Evolutionary conservation across 35 echinoderm and acorn worm genomes (phyloP), one percentile per base, ranked within the genome.

Genomic region (Heliocidaris erythrogramma): DNA sequence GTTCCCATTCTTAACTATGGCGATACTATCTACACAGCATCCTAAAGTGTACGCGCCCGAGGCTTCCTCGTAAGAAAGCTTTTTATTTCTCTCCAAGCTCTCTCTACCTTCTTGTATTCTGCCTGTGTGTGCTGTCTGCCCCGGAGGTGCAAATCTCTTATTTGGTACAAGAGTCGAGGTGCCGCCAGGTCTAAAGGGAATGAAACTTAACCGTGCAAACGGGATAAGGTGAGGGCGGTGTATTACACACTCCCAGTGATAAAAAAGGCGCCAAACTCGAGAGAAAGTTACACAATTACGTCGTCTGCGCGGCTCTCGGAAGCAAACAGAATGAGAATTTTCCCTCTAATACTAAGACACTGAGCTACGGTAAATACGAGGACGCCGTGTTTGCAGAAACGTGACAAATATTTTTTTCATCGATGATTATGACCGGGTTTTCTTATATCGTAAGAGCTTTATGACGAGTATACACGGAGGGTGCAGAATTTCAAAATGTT

Each of bases 211-310:
- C 27, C 65, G 17, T 78, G 65, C 65, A 78, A 78, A n/a, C 5
- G 65, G 65, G 65, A 78, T 78, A n/a, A n/a, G 65, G 65, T 78
- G 65, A 18, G 65, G 21, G 65, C 65, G 65, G 65, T 78, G 65
- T 78, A 78, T 78, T 78, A 78, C 65, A 78, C 27, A 78, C 65
- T 78, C 65, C 65, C 65, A 78, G 65, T 78, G 65, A 27, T 78
- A 78, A 78, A 78, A 42, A 78, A n/a, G 65, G 21, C 21, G 21
- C 65, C 18, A 21, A 78, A 78, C 65, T 78, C 65, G 65, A 78
- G 65, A 78, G 65, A 78, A 78, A 78, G 65, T 78, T 78, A 78
- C 65, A 78, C 65, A 78, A 78, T 78, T 78, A 78, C 65, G 65
- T 78, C 65, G 65, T 78, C 65, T 78, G 65, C 65, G 65, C 14